Conservation (phyloP, 2,113 vertebrate genomes). For the Proterorhinus semilunaris region DNA sequence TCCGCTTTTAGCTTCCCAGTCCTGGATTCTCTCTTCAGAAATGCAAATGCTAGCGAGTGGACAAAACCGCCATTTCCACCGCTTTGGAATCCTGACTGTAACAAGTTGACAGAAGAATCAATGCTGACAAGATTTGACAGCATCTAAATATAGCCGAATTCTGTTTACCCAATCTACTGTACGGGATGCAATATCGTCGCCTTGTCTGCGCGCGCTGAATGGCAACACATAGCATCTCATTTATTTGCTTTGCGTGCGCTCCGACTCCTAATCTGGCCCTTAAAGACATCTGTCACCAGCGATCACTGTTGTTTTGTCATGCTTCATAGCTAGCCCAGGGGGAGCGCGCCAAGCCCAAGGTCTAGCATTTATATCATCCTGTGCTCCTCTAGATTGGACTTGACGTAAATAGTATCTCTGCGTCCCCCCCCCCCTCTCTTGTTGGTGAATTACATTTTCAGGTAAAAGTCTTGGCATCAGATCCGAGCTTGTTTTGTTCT, state of each 20-base stretch:
- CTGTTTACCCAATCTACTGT: conserved; percentile 40
- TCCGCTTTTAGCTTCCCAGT: background rate
- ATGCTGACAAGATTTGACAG: conserved; percentile 42
- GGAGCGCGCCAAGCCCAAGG: conserved; percentile 66
- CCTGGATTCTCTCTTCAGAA: background rate
- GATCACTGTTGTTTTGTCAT: conserved; percentile 83
- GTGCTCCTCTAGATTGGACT: conserved; percentile 73
- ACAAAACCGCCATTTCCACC: background rate
- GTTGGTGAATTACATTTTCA: conserved; percentile 74
- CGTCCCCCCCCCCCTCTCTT: conserved; percentile 53
- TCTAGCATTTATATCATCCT: conserved; percentile 78
- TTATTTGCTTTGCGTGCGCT: conserved; percentile 75
- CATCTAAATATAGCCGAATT: conserved; percentile 35
- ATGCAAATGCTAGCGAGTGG: background rate
- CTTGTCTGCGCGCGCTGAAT: conserved; percentile 51
- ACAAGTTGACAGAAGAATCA: conserved; percentile 26
- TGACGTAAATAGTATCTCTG: conserved; percentile 78
- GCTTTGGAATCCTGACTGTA: background rate
- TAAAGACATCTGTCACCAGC: conserved; percentile 83
- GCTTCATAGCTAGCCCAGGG: conserved; percentile 72
- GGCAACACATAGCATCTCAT: conserved; percentile 67
- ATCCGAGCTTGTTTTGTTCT: conserved; percentile 57
- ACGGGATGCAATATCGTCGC: conserved; percentile 39
- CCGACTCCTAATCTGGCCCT: conserved; percentile 79
- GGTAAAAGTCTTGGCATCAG: conserved; percentile 69